Evolutionary conservation across 2,797 vertebrate genomes (phyloP).

Genomic region (Hemitrygon akajei): DNA sequence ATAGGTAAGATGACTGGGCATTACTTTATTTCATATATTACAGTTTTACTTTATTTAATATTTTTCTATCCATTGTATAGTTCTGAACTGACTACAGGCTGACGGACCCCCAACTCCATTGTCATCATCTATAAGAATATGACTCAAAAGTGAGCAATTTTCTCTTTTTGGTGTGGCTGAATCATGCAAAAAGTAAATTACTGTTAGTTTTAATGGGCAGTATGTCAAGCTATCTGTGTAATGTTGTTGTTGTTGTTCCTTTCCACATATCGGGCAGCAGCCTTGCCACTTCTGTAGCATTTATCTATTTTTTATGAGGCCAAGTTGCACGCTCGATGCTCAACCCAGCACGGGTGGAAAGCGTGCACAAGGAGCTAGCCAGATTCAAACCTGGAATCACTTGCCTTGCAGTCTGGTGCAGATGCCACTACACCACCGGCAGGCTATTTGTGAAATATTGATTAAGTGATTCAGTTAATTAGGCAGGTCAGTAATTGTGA

Average conservation of each 20-base stretch:
- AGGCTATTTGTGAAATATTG: neutral
- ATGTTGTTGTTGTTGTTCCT: too few relatives aligned
- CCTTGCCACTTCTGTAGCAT: too few relatives aligned
- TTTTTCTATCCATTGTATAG: neutral
- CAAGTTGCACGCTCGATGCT: too few relatives aligned
- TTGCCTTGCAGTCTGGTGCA: too few relatives aligned
- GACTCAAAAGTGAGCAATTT: neutral
- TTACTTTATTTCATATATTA: neutral
- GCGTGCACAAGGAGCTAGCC: too few relatives aligned
- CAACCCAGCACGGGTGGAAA: too few relatives aligned
- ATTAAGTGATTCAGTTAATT: neutral
- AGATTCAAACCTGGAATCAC: too few relatives aligned
- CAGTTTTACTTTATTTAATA: neutral
- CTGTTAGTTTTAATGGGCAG: neutral
- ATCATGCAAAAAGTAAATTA: neutral
- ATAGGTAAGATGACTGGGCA: too few relatives aligned
- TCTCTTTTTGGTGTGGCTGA: neutral
- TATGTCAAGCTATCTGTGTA: neutral
- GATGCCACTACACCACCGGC: too few relatives aligned
- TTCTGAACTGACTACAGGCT: neutral
- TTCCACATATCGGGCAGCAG: too few relatives aligned
- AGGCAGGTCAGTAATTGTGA: neutral
- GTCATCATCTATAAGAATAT: neutral
- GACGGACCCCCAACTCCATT: too few relatives aligned
- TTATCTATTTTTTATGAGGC: too few relatives aligned